Percentiles rank a stretch among this genome's conserved stretches.
phyloP scores from a whole-genome alignment of 1,140 invertebrate genomes.

The Lordiphosa collinella region DNA sequence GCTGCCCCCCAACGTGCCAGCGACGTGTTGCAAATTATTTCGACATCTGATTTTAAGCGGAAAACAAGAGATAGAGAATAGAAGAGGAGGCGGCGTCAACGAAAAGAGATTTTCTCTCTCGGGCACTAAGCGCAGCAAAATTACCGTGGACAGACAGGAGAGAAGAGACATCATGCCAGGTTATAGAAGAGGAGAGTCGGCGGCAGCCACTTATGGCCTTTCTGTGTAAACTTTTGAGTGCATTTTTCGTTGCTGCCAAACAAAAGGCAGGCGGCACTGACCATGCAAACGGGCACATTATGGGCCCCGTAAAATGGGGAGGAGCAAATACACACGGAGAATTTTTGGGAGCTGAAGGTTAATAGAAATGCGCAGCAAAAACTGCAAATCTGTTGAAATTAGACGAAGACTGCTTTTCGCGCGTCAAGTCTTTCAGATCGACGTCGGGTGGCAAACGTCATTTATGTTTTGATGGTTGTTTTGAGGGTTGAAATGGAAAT shows the following conservation, averaged over 20 bases:
- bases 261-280: conserved; percentile 51
- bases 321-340: conserved; percentile 15
- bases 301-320: conserved; percentile 17
- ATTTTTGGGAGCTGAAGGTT: no score
- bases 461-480: no score
- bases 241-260: conserved; percentile 71
- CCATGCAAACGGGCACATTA: conserved; percentile 51
- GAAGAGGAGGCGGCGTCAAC: conserved; percentile 6
- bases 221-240: conserved; percentile 77
- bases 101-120: conserved; percentile 40
- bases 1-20: conserved; percentile 44
- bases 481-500: no score
- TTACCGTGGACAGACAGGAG: conserved; percentile 59
- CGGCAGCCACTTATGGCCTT: conserved; percentile 64
- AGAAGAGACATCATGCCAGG: conserved; percentile 10
- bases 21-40: conserved; percentile 77
- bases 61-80: conserved; percentile 66
- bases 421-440: no score
- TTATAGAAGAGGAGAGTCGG: conserved; percentile 2
- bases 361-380: no score
- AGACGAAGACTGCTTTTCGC: no score
- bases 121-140: conserved; percentile 69
- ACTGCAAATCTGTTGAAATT: no score
- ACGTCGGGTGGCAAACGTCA: no score
- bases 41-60: conserved; percentile 78